phyloP scores from a whole-genome alignment of 2,113 vertebrate species.

The Vombatus ursinus region DNA sequence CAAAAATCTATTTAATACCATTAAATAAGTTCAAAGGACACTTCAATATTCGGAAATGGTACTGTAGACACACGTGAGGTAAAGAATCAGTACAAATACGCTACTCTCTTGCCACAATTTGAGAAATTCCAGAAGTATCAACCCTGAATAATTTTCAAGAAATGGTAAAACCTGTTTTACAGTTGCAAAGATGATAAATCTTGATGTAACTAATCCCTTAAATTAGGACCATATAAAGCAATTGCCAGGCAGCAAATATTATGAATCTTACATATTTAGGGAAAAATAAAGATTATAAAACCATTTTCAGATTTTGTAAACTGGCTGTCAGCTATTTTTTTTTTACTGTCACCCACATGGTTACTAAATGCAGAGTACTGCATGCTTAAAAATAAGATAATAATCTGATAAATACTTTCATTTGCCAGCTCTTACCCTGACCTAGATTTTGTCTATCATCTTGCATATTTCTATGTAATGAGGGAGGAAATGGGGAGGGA shows the following conservation, averaged over 20 bases:
- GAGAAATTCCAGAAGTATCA: background rate
- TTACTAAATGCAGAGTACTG: background rate
- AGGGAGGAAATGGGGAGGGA: background rate
- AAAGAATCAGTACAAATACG: background rate
- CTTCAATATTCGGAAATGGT: background rate
- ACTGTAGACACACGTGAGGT: background rate
- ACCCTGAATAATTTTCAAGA: background rate
- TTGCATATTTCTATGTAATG: background rate
- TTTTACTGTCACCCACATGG: background rate
- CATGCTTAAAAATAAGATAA: background rate
- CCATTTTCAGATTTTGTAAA: conserved; percentile 17
- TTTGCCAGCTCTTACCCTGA: background rate
- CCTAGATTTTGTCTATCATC: background rate
- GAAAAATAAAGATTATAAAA: background rate
- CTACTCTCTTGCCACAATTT: background rate
- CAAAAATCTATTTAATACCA: background rate
- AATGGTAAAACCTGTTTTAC: background rate
- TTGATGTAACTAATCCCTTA: background rate
- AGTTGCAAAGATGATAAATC: background rate
- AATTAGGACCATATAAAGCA: background rate
- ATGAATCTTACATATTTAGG: background rate
- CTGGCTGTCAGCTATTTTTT: background rate
- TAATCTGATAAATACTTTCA: background rate
- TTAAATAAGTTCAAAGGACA: background rate
- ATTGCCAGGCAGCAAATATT: background rate